Conservation (phyloP, 2,113 vertebrate genomes). For the Ameiurus melas region DNA sequence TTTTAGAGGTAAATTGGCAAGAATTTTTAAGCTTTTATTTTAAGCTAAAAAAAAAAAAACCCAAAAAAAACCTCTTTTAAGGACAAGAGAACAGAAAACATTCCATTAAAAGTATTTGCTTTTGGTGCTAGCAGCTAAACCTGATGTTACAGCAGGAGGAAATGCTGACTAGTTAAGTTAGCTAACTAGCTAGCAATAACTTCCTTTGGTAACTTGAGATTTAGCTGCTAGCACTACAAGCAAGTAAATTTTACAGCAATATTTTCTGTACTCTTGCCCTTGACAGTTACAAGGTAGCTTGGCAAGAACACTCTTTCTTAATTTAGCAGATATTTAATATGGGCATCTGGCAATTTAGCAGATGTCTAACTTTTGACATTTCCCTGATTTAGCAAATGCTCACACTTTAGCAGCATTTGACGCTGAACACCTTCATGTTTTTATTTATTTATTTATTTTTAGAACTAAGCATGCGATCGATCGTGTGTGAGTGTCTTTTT, state of each 20-base stretch:
- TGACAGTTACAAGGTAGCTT: background rate
- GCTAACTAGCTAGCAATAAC: background rate
- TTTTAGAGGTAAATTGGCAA: background rate
- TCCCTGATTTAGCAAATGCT: slow-evolving; percentile 7
- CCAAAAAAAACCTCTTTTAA: too few relatives aligned
- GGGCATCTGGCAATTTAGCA: background rate
- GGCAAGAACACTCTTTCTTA: background rate
- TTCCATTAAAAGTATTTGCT: background rate
- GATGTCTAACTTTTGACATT: background rate
- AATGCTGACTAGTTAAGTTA: background rate
- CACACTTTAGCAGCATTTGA: background rate
- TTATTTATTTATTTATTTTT: background rate
- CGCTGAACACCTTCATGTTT: background rate
- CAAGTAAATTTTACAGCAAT: background rate
- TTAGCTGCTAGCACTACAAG: background rate
- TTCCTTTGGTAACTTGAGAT: background rate
- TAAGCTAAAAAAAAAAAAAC: background rate
- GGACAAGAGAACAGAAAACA: background rate
- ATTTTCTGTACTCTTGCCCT: background rate
- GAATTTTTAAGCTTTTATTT: background rate
- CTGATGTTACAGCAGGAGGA: background rate
- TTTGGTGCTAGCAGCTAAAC: background rate
- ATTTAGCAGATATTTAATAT: background rate
- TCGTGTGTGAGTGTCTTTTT: background rate
- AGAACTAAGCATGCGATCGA: background rate